Evolutionary conservation across 1,140 invertebrate genomes (phyloP), one percentile per base, ranked within the genome.

Genomic region (Drosophila ironensis): DNA sequence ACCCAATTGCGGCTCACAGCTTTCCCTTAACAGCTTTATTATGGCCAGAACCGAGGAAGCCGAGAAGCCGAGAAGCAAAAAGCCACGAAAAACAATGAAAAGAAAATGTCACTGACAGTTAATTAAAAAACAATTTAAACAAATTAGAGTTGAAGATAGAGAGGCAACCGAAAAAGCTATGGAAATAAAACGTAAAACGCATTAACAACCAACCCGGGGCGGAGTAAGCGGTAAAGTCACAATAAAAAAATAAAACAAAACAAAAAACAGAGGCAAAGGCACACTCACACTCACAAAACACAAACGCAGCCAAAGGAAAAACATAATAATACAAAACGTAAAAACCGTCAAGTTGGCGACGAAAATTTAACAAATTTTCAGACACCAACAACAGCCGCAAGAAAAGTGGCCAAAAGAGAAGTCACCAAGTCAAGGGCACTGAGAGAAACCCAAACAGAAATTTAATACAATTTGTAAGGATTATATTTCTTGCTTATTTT

Each of bases 71-170:
- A 46, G 33, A 45, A 25, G 35, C 19, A 42, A 35, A 51, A 11
- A 38, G 4, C 48, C 28, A 1, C 28, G 17, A 35, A 72, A 72
- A 77, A 82, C 80, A 84, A 86, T 86, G 69, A 84, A 86, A 86
- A 73, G 78, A 84, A 84, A 84, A 86, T 82, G 78, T 84, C 78
- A 77, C 80, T 78, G 78, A 84, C 75, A 84, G 78, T 84, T 84
- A 84, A 84, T 84, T 84, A 84, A 84, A 84, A 84, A 84, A 84
- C 78, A 84, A 84, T 84, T 84, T 84, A 78, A 84, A 84, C 78
- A 84, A 84, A 84, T 84, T 84, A 84, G 78, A 84, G 80, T 74
- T 78, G 59, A 50, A 84, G 73, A 69, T 73, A 66, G 77, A 75
- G 45, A 40, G 63, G 54, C 54, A 35, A 73, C 53, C 42, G 19